Conservation (phyloP, 2,113 vertebrate species). For the Prionailurus viverrinus region DNA sequence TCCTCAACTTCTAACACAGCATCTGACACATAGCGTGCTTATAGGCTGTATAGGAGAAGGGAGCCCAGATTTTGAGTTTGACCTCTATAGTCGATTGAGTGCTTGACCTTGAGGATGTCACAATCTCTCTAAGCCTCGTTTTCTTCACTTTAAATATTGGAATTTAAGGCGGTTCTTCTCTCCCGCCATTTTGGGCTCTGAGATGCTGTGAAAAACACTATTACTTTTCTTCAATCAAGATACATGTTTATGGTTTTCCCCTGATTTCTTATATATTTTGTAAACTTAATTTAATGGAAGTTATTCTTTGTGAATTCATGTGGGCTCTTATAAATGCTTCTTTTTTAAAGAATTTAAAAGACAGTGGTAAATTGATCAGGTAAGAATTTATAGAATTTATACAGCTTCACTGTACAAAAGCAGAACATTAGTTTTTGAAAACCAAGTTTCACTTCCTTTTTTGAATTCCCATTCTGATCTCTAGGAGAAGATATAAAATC, state of each 20-base stretch:
- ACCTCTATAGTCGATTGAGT: not conserved
- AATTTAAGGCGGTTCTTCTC: not conserved
- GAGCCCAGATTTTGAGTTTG: not conserved
- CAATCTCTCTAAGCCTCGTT: not conserved
- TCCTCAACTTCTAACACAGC: not conserved
- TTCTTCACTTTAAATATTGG: not conserved
- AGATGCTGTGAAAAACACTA: not conserved
- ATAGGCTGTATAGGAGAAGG: not conserved
- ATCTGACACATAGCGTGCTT: not conserved
- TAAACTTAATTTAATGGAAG: not conserved
- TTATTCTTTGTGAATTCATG: not conserved
- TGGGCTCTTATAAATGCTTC: not conserved
- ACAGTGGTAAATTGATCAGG: not conserved
- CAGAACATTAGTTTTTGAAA: slow-evolving; percentile 10
- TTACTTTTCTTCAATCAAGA: not conserved
- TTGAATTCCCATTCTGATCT: not conserved
- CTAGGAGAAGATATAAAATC: not conserved
- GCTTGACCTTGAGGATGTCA: not conserved
- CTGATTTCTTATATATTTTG: not conserved
- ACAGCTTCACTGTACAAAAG: not conserved
- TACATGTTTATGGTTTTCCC: not conserved
- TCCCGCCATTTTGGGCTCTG: not conserved
- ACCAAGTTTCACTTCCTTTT: not conserved
- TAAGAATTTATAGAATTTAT: not conserved
- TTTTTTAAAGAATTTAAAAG: not conserved